Base-by-base conservation (phyloP, 2,113 vertebrate genomes). In the Erythrocercus mccallii region DNA sequence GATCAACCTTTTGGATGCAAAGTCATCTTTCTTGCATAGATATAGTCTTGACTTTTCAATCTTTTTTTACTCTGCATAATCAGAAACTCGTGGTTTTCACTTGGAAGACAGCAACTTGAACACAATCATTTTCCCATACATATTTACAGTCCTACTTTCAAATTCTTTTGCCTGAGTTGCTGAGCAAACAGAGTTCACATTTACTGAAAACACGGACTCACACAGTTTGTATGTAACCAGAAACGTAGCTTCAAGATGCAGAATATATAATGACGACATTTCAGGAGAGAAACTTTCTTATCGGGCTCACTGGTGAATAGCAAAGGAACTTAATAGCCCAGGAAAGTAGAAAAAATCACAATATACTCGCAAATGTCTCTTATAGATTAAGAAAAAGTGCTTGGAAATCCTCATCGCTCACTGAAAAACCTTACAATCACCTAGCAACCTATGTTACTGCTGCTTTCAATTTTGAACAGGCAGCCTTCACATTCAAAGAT, bases 371-470 rank as follows among this genome's bases (percentile, higher is more conserved):
- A 93, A 85, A 87, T 42, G 38, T 42, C 86, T 95, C 74, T 95
- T 87, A 62, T 0, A 93, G 48, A 94, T 71, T 51, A 96, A 96
- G 94, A 72, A 96, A 96, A 97, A 95, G 92, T 89, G 90, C 88
- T 94, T 78, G 95, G 92, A 95, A 97, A 96, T 96, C 81, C 69
- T 85, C 64, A 66, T 31, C 3, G 42, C 89, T 96, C 89, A 58
- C 60, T 37, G 77, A 96, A 87, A 40, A 97, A 88, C 80, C 80
- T 97, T 92, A 91, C 90, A 89, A 96, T 98, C 96, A 97, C 97
- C 96, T 97, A 97, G 97, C 97, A 98, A 97, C 96, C 96, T 97
- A 89, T 96, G 96, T 95, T 92, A 88, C 92, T 93, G 97, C 96
- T 96, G 97, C 93, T 97, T 97, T 97, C 81, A 96, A 82, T 95